A percentile compares a stretch with the other conserved stretches of the same genome.
phyloP scores from a whole-genome alignment of 1,140 invertebrate genomes.

The Pseudachorutes palmiensis region DNA sequence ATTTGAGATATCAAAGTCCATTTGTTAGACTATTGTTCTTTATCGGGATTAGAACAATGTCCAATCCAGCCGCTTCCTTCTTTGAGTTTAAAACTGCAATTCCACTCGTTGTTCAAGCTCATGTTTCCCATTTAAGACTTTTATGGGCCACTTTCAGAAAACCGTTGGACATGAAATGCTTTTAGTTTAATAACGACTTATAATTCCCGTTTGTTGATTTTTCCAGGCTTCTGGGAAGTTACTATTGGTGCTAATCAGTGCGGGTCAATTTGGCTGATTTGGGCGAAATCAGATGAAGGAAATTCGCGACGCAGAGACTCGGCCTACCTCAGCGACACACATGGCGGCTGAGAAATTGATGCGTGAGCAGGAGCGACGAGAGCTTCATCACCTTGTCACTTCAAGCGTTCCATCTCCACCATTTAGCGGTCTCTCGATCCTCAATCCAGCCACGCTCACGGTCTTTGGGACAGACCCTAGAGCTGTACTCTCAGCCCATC shows the following conservation, averaged over 20 bases:
- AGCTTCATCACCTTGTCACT: slow-evolving; percentile 30
- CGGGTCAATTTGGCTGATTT: not conserved
- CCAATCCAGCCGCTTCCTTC: too few species aligned
- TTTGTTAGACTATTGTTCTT: too few species aligned
- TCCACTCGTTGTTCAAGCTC: too few species aligned
- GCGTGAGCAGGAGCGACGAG: slow-evolving; percentile 24
- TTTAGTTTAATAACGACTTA: not conserved
- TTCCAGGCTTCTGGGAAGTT: slow-evolving; percentile 14
- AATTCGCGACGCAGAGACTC: slow-evolving; percentile 22
- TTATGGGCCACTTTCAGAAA: too few species aligned
- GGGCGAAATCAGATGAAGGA: slow-evolving; percentile 25
- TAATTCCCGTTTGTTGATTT: not conserved
- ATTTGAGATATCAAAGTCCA: too few species aligned
- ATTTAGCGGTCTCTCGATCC: slow-evolving; percentile 17
- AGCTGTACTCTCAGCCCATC: slow-evolving; percentile 28
- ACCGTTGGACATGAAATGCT: not conserved
- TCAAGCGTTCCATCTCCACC: slow-evolving; percentile 28
- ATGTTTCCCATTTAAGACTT: too few species aligned
- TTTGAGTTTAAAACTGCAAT: too few species aligned
- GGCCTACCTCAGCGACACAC: slow-evolving; percentile 13
- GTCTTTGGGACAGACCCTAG: slow-evolving; percentile 19
- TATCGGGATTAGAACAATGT: too few species aligned
- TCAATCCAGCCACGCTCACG: slow-evolving; percentile 18
- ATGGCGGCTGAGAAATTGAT: slow-evolving; percentile 18
- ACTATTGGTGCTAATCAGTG: slow-evolving; percentile 15